Evolutionary conservation across 2,888 invertebrate species (phyloP).

Genomic region (Eristalis tenax): DNA sequence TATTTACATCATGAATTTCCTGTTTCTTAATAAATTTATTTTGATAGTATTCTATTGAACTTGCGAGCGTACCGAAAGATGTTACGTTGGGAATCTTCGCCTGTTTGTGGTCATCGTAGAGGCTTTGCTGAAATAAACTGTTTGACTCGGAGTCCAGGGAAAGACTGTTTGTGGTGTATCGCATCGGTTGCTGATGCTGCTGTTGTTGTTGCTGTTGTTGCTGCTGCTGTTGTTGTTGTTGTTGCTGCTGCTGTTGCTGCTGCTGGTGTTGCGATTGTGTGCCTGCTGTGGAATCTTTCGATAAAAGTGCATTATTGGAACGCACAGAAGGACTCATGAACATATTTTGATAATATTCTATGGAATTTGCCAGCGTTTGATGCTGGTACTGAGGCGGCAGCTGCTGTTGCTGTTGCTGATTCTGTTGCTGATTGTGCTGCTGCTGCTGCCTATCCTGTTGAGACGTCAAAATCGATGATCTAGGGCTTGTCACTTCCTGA

Average conservation of each 20-base stretch:
- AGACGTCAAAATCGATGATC: constrained; percentile 63
- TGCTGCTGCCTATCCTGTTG: constrained; percentile 74
- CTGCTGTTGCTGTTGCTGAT: constrained; percentile 62
- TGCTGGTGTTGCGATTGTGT: constrained; percentile 73
- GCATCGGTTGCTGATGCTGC: constrained; percentile 73
- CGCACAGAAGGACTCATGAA: constrained; percentile 79
- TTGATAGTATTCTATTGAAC: constrained; percentile 80
- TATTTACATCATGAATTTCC: constrained; percentile 79
- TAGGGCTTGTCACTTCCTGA: constrained; percentile 65
- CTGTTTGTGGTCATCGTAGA: constrained; percentile 77
- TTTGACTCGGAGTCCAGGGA: constrained; percentile 76
- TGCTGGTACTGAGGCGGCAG: constrained; percentile 70
- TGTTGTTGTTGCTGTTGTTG: constrained; percentile 73
- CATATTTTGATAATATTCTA: constrained; percentile 81
- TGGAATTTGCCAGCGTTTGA: constrained; percentile 74
- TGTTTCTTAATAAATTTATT: constrained; percentile 80
- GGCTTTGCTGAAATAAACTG: constrained; percentile 78
- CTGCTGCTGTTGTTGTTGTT: constrained; percentile 73
- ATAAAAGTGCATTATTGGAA: constrained; percentile 69
- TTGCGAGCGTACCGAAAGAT: constrained; percentile 78
- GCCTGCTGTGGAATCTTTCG: constrained; percentile 44
- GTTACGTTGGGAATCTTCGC: constrained; percentile 76
- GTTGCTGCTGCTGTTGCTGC: constrained; percentile 28
- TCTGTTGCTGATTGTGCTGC: constrained; percentile 73
- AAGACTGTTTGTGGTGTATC: constrained; percentile 68